Evolutionary conservation across 2,888 invertebrate genomes (phyloP), one percentile per base, ranked within the genome.

Genomic region (Caenorhabditis sinica): DNA sequence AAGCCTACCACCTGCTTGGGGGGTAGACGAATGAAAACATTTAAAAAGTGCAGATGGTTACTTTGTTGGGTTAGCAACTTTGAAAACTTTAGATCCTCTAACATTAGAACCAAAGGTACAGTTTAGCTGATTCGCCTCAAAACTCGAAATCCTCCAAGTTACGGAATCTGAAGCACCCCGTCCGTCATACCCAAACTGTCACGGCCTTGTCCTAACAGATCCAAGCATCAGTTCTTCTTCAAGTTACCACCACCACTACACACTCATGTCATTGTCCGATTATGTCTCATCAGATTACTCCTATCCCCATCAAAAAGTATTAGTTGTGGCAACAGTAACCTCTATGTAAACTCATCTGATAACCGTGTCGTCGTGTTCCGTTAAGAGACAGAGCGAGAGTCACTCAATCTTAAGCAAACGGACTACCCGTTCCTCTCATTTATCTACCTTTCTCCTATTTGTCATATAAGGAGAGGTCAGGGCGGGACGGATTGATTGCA

Each of bases 321-420:
- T 68, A 56, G 66, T 49, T 51, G 20, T 40, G 60, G 51, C 68
- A 49, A 51, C 68, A 66, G 45, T 60, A 36, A 45, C 25, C 36
- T 76, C 72, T 79, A 56, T 71, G 79, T 79, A 71, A 79, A 79
- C 79, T 72, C 40, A 79, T 79, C 79, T 79, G 79, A 79, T 79
- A 79, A 79, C 79, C 79, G 65, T 79, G 77, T 71, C 69, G 30
- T 66, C 69, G 30, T 66, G 45, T 61, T 45, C 51, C 61, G 45
- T 56, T 53, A 4, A n/a, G n/a, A n/a, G 51, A n/a, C n/a, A 40
- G 23, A 45, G 43, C 53, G 40, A 36, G 51, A 76, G 60, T 77
- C 79, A 79, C 79, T 79, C 79, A 79, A 79, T 79, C 79, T 79
- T 79, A 72, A 79, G 72, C 72, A 79, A 79, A 79, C 72, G 75